Evolutionary conservation across 2,113 vertebrate genomes (phyloP), one percentile per base, ranked within the genome.

Genomic region (Rhizomys pruinosus): DNA sequence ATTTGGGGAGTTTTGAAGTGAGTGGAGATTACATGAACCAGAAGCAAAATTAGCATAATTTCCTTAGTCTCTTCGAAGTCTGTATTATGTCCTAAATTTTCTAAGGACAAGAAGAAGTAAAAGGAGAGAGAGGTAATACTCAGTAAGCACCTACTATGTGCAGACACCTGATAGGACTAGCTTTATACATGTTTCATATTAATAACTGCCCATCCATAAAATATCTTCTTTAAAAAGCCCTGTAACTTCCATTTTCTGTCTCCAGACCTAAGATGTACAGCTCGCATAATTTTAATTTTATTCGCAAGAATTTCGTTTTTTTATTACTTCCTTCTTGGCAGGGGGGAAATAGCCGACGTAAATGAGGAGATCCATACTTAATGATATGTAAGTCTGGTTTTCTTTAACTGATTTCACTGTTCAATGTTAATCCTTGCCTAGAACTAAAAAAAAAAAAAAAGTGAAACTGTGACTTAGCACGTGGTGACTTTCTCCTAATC

Each of bases 21-120:
- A 96, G 90, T 94, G 92, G 66, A 84, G 92, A 93, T 90, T 96
- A 90, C 92, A 87, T 95, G 92, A 96, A 92, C 90, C 86, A 96
- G 78, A 96, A 95, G 86, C n/a, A 15, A 96, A 96, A 52, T 95
- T 93, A 94, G 68, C 80, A 89, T 93, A 80, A 96, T 84, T 96
- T 93, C 69, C 89, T 92, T 89, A 89, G 79, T 74, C 85, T 86
- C 79, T 89, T 79, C 55, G 82, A 95, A 94, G 47, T 84, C 76
- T 96, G 69, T 84, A 44, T 80, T 55, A 79, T 68, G 87, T 95
- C 90, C 79, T 91, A 94, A 86, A 92, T 77, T 79, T 93, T 96
- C 68, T 59, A 91, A 88, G 37, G 34, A 79, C 57, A 39, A 12
- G 32, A 34, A 95, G 72, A 92, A 89, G 77, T 73, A 71, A 77